Conservation (phyloP, 2,113 vertebrate species). For the Pterophyllum scalare region DNA sequence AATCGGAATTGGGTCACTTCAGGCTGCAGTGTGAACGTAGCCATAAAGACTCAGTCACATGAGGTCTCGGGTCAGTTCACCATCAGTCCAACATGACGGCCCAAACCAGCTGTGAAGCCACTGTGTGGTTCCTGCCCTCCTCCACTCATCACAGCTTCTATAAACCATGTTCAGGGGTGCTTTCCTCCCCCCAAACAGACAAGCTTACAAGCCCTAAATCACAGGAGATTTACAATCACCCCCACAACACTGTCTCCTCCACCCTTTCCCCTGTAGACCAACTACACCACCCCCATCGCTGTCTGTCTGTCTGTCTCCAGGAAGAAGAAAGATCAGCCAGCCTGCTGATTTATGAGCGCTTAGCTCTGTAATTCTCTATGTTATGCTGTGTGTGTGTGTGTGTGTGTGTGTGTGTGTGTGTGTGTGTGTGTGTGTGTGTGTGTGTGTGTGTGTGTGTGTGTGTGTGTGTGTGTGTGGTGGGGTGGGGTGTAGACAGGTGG, state of each 20-base stretch:
- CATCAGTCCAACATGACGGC: too few species aligned
- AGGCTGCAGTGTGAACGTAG: too few species aligned
- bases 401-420: too few species aligned
- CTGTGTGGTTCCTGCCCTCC: not conserved
- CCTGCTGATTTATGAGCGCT: not conserved
- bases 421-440: not conserved
- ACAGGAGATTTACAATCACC: not conserved
- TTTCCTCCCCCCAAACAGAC: not conserved
- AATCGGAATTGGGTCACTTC: too few species aligned
- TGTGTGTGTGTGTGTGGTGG: fast-evolving
- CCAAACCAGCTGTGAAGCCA: not conserved
- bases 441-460: fast-evolving
- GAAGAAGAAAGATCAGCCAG: not conserved
- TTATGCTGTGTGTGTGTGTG: too few species aligned
- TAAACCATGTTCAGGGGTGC: not conserved
- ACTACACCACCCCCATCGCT: not conserved
- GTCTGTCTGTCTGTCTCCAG: not conserved
- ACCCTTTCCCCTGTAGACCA: not conserved
- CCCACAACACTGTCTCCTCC: not conserved
- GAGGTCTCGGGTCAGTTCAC: too few species aligned
- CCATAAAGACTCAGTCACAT: too few species aligned
- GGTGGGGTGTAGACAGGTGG: not conserved
- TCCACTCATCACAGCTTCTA: not conserved
- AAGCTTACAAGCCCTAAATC: not conserved
- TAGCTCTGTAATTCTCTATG: not conserved